These are phyloP conservation scores for Cossypha niveicapilla DNA, from an alignment of 2,797 vertebrate genomes.

Conservation along the genomic window DNA sequence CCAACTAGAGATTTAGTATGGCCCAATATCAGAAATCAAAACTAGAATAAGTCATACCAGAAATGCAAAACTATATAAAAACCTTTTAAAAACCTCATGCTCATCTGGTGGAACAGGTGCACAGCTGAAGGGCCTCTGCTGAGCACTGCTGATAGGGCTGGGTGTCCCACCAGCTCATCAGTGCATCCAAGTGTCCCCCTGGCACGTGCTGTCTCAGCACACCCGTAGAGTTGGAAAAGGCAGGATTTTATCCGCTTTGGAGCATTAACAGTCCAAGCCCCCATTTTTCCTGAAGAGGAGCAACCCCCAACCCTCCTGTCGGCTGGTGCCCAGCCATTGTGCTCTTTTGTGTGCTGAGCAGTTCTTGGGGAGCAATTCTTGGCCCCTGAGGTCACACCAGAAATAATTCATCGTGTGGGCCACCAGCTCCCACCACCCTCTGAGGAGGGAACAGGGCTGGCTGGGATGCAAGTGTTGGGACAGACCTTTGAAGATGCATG, in stretches of 20 bases:
- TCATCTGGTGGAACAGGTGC: neutral
- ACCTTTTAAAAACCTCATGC: conserved; percentile 53
- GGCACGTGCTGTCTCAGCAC: neutral
- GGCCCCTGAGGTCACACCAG: neutral
- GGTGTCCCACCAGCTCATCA: neutral
- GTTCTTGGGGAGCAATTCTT: neutral
- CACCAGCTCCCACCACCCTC: neutral
- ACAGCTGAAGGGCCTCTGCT: neutral
- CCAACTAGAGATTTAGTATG: conserved; percentile 25
- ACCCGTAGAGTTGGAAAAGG: neutral
- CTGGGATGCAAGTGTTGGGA: neutral
- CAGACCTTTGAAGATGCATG: neutral
- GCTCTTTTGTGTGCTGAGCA: neutral
- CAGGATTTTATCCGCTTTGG: neutral
- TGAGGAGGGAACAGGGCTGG: neutral
- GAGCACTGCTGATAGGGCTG: neutral
- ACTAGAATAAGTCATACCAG: conserved; percentile 43
- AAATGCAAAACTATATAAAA: conserved; percentile 66
- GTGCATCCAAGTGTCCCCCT: neutral
- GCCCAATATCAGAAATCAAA: conserved; percentile 35
- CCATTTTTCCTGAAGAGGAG: neutral
- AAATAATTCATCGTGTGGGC: neutral
- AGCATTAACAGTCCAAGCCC: neutral
- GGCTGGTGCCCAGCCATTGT: neutral
- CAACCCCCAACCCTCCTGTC: neutral